These are phyloP conservation scores for Cantharis rustica DNA, from an alignment of 2,888 invertebrate species.

Conservation along the genomic window DNA sequence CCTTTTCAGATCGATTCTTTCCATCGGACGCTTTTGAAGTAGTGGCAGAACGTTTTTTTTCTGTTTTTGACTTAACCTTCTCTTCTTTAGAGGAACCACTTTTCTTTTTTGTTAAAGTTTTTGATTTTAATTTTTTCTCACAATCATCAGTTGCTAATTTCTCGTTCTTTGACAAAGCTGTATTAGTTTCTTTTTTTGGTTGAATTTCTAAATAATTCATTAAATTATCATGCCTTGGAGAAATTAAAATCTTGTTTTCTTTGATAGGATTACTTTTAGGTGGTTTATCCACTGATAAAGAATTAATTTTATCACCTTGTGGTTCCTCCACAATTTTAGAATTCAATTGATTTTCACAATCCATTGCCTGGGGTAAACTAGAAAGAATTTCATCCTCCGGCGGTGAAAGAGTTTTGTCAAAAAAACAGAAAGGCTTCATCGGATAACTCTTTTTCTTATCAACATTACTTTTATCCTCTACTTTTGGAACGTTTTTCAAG, in stretches of 20 bases:
- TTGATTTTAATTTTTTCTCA: not conserved
- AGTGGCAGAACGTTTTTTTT: not conserved
- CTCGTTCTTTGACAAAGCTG: not conserved
- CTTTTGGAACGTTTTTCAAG: not conserved
- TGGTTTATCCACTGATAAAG: not conserved
- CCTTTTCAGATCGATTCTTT: not conserved
- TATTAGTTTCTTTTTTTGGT: not conserved
- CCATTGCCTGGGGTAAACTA: not conserved
- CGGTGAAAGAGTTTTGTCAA: not conserved
- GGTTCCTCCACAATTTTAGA: not conserved
- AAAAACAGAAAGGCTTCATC: not conserved
- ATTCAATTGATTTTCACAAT: not conserved
- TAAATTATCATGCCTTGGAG: not conserved
- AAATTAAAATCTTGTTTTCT: not conserved
- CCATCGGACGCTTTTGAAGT: not conserved
- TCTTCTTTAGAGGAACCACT: not conserved
- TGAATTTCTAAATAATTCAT: not conserved
- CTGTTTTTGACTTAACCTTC: not conserved
- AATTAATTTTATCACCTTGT: not conserved
- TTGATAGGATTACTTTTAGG: not conserved
- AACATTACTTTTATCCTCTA: not conserved
- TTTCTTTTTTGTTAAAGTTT: not conserved
- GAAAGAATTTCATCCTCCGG: not conserved
- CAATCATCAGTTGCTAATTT: not conserved
- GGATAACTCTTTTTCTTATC: not conserved